A percentile compares a stretch with the other conserved stretches of the same genome.
Evolutionary conservation across 53 echinoderm and acorn worm genomes (phyloP).

Genomic region (Antedon mediterranea): DNA sequence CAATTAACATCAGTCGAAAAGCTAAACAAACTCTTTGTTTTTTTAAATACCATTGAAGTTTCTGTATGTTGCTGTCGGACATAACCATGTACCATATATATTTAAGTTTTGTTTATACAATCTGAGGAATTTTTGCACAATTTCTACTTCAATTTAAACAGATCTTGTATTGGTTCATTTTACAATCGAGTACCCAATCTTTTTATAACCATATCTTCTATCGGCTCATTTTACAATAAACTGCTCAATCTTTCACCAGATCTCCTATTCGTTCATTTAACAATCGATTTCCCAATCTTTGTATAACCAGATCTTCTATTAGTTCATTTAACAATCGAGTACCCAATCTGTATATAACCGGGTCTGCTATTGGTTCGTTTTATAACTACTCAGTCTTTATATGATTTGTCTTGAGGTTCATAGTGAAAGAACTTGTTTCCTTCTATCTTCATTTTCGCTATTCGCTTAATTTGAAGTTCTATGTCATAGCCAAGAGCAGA

Average conservation of each 20-base stretch:
- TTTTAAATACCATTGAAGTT: too few relatives aligned
- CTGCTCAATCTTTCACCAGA: neutral
- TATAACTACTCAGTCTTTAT: neutral
- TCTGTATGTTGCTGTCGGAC: too few relatives aligned
- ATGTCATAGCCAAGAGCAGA: conserved; percentile 15
- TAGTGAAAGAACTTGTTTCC: conserved; percentile 17
- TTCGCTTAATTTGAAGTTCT: conserved; percentile 12
- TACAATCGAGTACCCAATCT: too few relatives aligned
- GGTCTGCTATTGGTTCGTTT: neutral
- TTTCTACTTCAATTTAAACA: too few relatives aligned
- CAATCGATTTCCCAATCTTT: neutral
- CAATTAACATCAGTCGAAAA: too few relatives aligned
- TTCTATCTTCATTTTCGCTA: neutral
- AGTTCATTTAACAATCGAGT: neutral
- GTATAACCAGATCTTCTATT: neutral
- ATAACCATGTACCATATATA: too few relatives aligned
- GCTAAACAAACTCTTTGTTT: too few relatives aligned
- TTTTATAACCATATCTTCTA: too few relatives aligned
- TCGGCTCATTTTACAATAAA: too few relatives aligned
- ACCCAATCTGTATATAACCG: neutral
- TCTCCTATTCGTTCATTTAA: neutral
- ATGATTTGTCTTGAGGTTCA: conserved; percentile 5
- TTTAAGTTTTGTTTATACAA: too few relatives aligned
- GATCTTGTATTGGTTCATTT: too few relatives aligned
- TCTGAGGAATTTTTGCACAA: too few relatives aligned